These are phyloP conservation scores for Geodia barretti DNA, from an alignment of 37 sponge, comb jelly and placozoan genomes.

Conservation along the genomic window DNA sequence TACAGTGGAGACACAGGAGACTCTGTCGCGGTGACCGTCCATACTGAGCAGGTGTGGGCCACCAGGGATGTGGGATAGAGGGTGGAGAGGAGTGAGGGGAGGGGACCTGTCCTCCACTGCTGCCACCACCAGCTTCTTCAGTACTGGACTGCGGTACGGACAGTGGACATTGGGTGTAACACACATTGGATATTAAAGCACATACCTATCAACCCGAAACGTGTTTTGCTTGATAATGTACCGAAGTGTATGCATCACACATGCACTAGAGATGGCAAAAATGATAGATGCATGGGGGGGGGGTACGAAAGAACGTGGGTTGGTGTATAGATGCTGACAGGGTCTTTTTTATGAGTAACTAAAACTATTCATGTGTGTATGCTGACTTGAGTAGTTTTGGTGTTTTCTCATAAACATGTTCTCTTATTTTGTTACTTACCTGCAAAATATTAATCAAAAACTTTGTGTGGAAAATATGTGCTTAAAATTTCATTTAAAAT, in stretches of 20 bases:
- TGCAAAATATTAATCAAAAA: too few relatives aligned
- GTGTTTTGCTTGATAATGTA: neutral
- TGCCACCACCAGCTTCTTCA: constrained; percentile 10
- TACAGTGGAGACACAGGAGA: constrained; percentile 40
- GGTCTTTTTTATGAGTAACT: too few relatives aligned
- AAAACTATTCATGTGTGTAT: too few relatives aligned
- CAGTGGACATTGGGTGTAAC: neutral
- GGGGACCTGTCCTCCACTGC: constrained; percentile 27
- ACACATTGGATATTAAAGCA: neutral
- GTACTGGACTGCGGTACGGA: constrained; percentile 15
- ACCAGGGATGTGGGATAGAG: constrained; percentile 39
- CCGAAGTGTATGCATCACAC: neutral
- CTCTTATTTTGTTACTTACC: too few relatives aligned
- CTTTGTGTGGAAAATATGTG: too few relatives aligned
- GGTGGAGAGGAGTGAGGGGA: constrained; percentile 29
- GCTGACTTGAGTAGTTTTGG: too few relatives aligned
- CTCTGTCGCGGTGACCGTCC: constrained; percentile 69
- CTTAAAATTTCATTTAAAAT: too few relatives aligned
- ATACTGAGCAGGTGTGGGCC: constrained; percentile 66
- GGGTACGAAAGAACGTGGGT: too few relatives aligned
- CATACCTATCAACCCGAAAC: neutral
- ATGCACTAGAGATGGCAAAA: too few relatives aligned
- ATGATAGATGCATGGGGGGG: too few relatives aligned
- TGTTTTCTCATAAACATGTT: too few relatives aligned
- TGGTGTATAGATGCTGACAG: too few relatives aligned